Percentiles rank a stretch among this genome's conserved stretches.
Conservation (phyloP, 2,113 vertebrate genomes). For the Tachycineta bicolor region DNA sequence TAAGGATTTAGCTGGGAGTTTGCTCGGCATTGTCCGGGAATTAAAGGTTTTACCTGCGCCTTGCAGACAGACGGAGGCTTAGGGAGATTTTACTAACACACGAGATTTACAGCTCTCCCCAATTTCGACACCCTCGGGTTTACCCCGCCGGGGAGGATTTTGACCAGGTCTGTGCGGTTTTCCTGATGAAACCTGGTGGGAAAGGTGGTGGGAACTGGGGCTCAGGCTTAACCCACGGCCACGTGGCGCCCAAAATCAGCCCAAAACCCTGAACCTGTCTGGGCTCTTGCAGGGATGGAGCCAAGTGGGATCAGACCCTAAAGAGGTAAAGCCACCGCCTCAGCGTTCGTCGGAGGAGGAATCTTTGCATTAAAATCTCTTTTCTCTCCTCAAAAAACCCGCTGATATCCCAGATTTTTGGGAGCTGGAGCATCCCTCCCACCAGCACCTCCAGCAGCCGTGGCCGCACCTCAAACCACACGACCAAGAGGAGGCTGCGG, state of each 20-base stretch:
- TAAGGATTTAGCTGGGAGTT: slow-evolving; percentile 32
- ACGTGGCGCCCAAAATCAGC: not conserved
- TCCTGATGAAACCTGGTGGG: not conserved
- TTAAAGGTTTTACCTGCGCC: slow-evolving; percentile 34
- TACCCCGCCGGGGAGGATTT: slow-evolving; percentile 35
- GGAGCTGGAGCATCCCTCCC: not conserved
- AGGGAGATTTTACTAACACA: not conserved
- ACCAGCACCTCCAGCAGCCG: not conserved
- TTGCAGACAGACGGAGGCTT: slow-evolving; percentile 35
- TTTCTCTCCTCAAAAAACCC: not conserved
- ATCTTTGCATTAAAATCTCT: not conserved
- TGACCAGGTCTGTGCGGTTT: not conserved
- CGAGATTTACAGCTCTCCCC: slow-evolving; percentile 17
- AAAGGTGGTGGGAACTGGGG: not conserved
- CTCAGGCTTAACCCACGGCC: not conserved
- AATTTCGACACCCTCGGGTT: slow-evolving; percentile 17
- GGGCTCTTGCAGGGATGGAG: not conserved
- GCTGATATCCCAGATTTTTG: fast-evolving
- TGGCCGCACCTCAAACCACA: fast-evolving
- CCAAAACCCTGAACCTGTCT: not conserved
- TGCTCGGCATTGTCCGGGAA: slow-evolving; percentile 16
- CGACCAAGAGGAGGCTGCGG: fast-evolving
- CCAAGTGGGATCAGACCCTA: not conserved
- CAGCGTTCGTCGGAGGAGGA: fast-evolving
- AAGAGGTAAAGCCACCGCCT: fast-evolving